Conservation (phyloP, 2,797 vertebrate genomes). For the Dendrocincla fuliginosa region DNA sequence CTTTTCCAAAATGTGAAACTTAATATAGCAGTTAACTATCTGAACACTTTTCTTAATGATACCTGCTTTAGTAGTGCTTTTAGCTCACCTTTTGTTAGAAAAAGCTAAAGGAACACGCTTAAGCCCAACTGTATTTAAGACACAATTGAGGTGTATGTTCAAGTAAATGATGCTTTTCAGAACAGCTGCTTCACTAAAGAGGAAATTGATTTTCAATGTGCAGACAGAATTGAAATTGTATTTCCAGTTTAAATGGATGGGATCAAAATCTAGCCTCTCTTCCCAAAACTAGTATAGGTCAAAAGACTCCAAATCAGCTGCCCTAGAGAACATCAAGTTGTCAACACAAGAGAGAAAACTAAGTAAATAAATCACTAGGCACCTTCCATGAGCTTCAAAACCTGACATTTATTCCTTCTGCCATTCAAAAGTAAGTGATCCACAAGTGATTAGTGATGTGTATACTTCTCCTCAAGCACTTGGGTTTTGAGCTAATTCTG, state of each 20-base stretch:
- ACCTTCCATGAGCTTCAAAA: neutral
- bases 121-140: neutral
- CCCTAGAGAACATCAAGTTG: neutral
- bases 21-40: neutral
- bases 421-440: neutral
- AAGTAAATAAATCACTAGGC: neutral
- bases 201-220: neutral
- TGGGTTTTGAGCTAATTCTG: neutral
- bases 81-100: neutral
- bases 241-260: neutral
- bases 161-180: neutral
- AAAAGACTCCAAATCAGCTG: neutral
- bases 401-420: neutral
- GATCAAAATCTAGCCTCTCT: neutral
- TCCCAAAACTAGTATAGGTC: neutral
- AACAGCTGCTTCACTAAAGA: neutral
- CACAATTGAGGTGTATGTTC: neutral
- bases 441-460: neutral
- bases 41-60: neutral
- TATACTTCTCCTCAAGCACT: neutral
- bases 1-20: neutral
- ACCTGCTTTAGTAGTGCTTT: neutral
- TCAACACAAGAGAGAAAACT: neutral
- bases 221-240: neutral
- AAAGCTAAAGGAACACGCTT: neutral